Base-by-base conservation (phyloP, 2,888 invertebrate genomes). In the Ernsta delagoae region DNA sequence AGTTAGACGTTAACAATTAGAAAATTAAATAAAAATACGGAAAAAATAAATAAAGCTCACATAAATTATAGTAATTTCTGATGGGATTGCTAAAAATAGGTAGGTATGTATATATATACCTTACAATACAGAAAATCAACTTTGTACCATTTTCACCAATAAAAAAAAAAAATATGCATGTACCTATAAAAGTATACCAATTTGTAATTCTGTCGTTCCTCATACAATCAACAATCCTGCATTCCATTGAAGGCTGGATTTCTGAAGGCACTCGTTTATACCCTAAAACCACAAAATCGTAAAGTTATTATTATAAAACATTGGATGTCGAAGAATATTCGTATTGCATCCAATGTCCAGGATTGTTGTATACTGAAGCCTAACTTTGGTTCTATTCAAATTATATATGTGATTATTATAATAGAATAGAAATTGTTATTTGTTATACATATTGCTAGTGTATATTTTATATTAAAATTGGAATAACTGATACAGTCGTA, bases 251-350 rank as follows among this genome's bases (percentile, higher is more conserved):
- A 92, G 92, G 92, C 92, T 92, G 91, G 91, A 90, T 87, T 89
- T 87, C 83, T 86, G 87, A 92, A 92, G 92, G 92, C 92, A 92
- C 92, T 92, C 86, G 90, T 90, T 90, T 83, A 86, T 87, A 90
- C 89, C 89, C 88, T 77, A 77, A 79, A 73, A 86, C 81, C 86
- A 87, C 82, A 79, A 81, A 80, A 86, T 81, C 77, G 78, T 83
- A 80, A 75, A 80, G 79, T 80, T 77, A 76, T 74, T 76, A 74
- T 39, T 39, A 24, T 24, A 39, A 39, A 39, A 75, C 76, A 75
- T 72, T 74, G 79, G 78, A 78, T 77, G 73, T 64, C 50, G 53
- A 59, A 64, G 64, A 63, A 69, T 54, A 11, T 31, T 65, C 41
- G 53, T 61, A 68, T 75, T 74, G 72, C 57, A 72, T 72, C 75